Base-by-base conservation (phyloP, 2,797 vertebrate species). In the Eidolon dupreanum region DNA sequence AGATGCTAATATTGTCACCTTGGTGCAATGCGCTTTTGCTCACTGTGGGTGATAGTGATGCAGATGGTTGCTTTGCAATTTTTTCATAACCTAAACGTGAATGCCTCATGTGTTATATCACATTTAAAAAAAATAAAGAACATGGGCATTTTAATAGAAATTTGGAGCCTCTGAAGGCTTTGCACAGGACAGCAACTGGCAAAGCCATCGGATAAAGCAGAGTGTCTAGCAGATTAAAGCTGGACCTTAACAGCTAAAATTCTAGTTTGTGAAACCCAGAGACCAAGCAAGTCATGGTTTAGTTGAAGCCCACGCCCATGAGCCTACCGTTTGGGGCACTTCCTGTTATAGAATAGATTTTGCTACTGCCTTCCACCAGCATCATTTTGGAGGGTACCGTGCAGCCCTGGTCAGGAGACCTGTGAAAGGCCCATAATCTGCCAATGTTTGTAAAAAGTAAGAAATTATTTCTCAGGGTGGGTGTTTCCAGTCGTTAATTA, bases 401-500 rank as follows among this genome's bases (percentile, higher is more conserved):
- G 19, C 26, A 61, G 20, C 43, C 24, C n/a, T 90, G 24, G 71
- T 41, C 63, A 75, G 28, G 73, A 93, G 41, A 36, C 4, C 63
- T 46, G 12, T 19, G 24, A 89, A 89, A 71, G 16, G 77, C 7
- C 26, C 38, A 41, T 96, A 78, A 24, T 78, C 38, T 85, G 24
- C n/a, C 24, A 15, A 22, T 11, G 26, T 88, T 77, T 71, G 28
- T 33, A 68, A n/a, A 53, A 78, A 88, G 26, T 70, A 65, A 24
- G 49, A 97, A 22, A 57, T 11, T 31, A 26, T 66, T 93, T 86
- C 83, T 94, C 22, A 84, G 2, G 22, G 36, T 75, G 24, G 8
- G 26, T 89, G 7, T 84, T 93, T 93, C 68, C 49, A 57, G 55
- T 6, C 79, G n/a, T 75, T 95, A 92, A 57, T 90, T 85, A 89